Base-by-base conservation (phyloP, 2,888 invertebrate genomes). In the Notodonta ziczac region DNA sequence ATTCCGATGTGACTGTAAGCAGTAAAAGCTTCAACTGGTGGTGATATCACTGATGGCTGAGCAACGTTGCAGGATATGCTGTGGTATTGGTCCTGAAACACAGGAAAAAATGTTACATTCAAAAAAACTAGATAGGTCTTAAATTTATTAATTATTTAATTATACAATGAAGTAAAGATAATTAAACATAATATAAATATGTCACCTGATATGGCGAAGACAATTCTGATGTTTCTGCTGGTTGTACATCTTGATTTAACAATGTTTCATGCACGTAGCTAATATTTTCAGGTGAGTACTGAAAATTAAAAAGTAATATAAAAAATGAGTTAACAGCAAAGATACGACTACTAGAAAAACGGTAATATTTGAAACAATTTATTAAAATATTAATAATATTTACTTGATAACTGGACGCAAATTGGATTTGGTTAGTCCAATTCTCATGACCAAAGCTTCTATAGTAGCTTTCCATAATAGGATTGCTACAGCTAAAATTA, bases 401-500 rank as follows among this genome's bases (percentile, higher is more conserved):
- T 46, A 46, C 46, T 46, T 46, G 46, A 46, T 46, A 46, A 42
- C 42, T 42, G 4, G 46, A 46, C 13, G n/a, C 13, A 46, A n/a
- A 46, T 13, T 46, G 46, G 46, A n/a, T 6, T 46, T 46, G 46
- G 46, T 46, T 46, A 46, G 9, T 46, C 46, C 46, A 46, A n/a
- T 46, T 12, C 12, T 44, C 46, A 10, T n/a, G 4, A 6, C 5
- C 46, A 5, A 46, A n/a, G 5, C 46, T 46, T 13, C n/a, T 46
- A n/a, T 46, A 13, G 46, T 46, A 46, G 46, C n/a, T 59, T 42
- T 69, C 53, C 58, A 57, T 60, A 51, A 24, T 13, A 48, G 60
- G 57, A 1, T 39, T 54, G 13, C 48, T 67, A 42, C 54, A 59
- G 61, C 63, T 67, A 51, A 58, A 59, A 55, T 70, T 63, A 67